These are phyloP conservation scores for Rhincodon typus DNA, from an alignment of 2,797 vertebrate species.

Conservation along the genomic window DNA sequence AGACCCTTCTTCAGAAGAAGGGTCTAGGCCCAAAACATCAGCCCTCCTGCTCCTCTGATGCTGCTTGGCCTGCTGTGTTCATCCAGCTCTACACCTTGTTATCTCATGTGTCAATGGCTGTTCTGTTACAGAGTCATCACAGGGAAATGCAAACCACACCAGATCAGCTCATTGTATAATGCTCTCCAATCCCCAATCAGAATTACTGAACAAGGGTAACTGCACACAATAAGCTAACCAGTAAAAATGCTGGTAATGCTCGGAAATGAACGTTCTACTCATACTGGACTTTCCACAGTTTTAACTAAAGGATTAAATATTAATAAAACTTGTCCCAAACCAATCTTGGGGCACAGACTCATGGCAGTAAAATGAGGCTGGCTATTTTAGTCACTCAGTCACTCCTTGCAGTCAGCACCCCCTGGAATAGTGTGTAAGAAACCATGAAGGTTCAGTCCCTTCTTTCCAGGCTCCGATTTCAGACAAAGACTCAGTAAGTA, in stretches of 20 bases:
- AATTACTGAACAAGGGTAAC: not conserved
- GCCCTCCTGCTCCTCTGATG: too few relatives aligned
- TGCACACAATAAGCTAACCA: too few relatives aligned
- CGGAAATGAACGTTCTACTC: too few relatives aligned
- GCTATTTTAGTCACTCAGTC: not conserved
- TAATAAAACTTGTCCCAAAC: not conserved
- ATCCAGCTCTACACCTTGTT: too few relatives aligned
- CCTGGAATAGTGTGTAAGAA: not conserved
- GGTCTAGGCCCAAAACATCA: too few relatives aligned
- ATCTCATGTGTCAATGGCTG: not conserved
- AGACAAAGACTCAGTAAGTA: constrained; percentile 31
- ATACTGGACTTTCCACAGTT: not conserved
- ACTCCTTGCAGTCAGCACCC: not conserved
- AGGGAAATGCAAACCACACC: not conserved
- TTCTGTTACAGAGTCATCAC: not conserved
- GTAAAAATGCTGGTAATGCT: too few relatives aligned
- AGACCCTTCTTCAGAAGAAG: too few relatives aligned
- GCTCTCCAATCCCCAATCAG: not conserved
- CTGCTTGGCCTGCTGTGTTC: too few relatives aligned
- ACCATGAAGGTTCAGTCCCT: not conserved
- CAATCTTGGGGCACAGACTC: not conserved
- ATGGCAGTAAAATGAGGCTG: not conserved
- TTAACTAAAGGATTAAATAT: not conserved
- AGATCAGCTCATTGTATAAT: not conserved
- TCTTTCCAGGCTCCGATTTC: not conserved